Evolutionary conservation across 2,888 invertebrate species (phyloP), one percentile per base, ranked within the genome.

Genomic region (Eristalis tenax): DNA sequence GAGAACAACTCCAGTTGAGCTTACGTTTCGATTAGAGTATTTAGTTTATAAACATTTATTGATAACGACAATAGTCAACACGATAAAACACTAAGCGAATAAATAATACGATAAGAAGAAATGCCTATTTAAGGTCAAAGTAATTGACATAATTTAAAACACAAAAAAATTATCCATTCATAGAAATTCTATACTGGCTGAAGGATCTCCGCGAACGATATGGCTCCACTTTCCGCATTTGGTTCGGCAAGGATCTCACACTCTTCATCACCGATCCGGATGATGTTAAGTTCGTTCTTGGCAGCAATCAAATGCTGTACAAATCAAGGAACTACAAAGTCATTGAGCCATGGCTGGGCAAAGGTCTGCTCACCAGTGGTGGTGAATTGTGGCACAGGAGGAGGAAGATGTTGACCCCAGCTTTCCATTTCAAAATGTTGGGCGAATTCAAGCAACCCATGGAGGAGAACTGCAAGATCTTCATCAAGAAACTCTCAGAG

Each of bases 391-490:
- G 97, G 97, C 94, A 94, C 89, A 93, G 93, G 0, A 94, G 95
- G n/a, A 94, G 97, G 66, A 96, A 96, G 92, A 94, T 97, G 82
- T 91, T 97, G 71, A 97, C 97, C 0, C 96, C 97, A 0, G 95
- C 96, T 0, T 97, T 97, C 91, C 97, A 97, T 91, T 97, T 97
- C 91, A 95, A 96, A 90, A 96, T 97, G 80, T 93, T 97, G 50
- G 95, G 96, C 90, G 95, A 96, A 89, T 97, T 96, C 91, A 92
- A 96, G 64, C 95, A 95, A 1, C 94, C 96, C 0, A 96, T 97
- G 92, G 95, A 96, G 89, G 94, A 95, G 83, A 95, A 96, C 88
- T 94, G 95, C 22, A 93, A 94, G 59, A 94, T 95, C 18, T 92
- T 97, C 83, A 91, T 95, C 0, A 89, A 89, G 4, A 90, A 89